Percentiles rank a stretch among this genome's conserved stretches.
Evolutionary conservation across 2,113 vertebrate species (phyloP).

Genomic region (Austrofundulus limnaeus): DNA sequence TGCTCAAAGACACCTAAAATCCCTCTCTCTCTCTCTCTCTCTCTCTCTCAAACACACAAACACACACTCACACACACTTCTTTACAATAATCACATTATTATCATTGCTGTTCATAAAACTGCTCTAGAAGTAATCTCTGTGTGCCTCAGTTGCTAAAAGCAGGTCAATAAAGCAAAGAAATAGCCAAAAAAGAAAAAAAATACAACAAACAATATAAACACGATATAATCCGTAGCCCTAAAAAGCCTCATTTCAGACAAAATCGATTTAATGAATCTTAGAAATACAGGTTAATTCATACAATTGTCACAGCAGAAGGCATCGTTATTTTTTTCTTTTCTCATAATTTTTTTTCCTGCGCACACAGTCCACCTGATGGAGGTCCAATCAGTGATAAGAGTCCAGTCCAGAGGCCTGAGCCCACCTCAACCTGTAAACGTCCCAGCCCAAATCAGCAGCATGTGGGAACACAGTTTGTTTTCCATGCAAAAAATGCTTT

Average conservation of each 20-base stretch:
- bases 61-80: conserved; percentile 23
- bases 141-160: conserved; percentile 56
- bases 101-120: conserved; percentile 53
- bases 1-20: conserved; percentile 46
- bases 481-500: conserved; percentile 41
- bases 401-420: conserved; percentile 39
- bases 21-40: conserved; percentile 9
- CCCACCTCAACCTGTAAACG: conserved; percentile 46
- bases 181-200: conserved; percentile 49
- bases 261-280: conserved; percentile 67
- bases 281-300: conserved; percentile 69
- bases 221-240: conserved; percentile 66
- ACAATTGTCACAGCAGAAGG: conserved; percentile 81
- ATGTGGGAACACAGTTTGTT: conserved; percentile 25
- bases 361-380: conserved; percentile 51
- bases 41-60: not conserved
- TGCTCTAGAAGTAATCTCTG: conserved; percentile 66
- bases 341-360: conserved; percentile 33
- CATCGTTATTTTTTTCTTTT: conserved; percentile 70
- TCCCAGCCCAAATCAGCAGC: conserved; percentile 21
- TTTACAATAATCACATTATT: conserved; percentile 60
- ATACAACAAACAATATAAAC: conserved; percentile 43
- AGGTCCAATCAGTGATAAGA: conserved; percentile 41
- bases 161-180: conserved; percentile 45
- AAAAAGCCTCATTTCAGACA: conserved; percentile 63